Conservation (phyloP, 2,797 vertebrate genomes). For the Microctenopoma stevenorrisi region DNA sequence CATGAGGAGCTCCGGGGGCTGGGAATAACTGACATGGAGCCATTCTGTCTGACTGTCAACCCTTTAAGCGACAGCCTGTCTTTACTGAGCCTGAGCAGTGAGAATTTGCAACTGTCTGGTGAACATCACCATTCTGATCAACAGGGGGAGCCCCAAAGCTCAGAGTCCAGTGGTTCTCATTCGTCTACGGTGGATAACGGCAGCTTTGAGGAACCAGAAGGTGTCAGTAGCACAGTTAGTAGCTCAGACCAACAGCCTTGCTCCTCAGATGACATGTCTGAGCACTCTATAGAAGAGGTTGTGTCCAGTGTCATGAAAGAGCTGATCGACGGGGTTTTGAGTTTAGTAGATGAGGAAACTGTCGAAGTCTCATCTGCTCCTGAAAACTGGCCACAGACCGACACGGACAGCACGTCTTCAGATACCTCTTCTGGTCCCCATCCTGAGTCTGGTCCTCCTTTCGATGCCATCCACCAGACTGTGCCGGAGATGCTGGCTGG, state of each 20-base stretch:
- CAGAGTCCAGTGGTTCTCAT: slow-evolving; percentile 92
- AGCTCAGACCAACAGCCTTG: slow-evolving; percentile 57
- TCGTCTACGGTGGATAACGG: slow-evolving; percentile 91
- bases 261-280: slow-evolving; percentile 57
- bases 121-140: slow-evolving; percentile 91
- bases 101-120: slow-evolving; percentile 92
- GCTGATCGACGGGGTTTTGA: slow-evolving; percentile 88
- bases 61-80: slow-evolving; percentile 96
- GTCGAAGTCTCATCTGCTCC: slow-evolving; percentile 62
- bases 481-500: slow-evolving; percentile 85
- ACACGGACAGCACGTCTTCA: slow-evolving; percentile 83
- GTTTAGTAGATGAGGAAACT: slow-evolving; percentile 79
- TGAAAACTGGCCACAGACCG: slow-evolving; percentile 82
- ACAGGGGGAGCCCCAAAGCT: slow-evolving; percentile 91
- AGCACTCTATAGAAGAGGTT: slow-evolving; percentile 86
- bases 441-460: slow-evolving; percentile 64
- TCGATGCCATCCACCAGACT: slow-evolving; percentile 75
- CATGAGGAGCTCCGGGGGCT: slow-evolving; percentile 82
- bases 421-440: slow-evolving; percentile 71
- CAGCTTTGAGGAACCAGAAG: slow-evolving; percentile 92
- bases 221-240: slow-evolving; percentile 68
- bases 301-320: slow-evolving; percentile 90
- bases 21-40: slow-evolving; percentile 93
- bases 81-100: slow-evolving; percentile 95
- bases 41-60: slow-evolving; percentile 97